Percentiles rank a stretch among this genome's conserved stretches.
Evolutionary conservation across 2,113 vertebrate genomes (phyloP).

Genomic region (Sminthopsis crassicaudata): DNA sequence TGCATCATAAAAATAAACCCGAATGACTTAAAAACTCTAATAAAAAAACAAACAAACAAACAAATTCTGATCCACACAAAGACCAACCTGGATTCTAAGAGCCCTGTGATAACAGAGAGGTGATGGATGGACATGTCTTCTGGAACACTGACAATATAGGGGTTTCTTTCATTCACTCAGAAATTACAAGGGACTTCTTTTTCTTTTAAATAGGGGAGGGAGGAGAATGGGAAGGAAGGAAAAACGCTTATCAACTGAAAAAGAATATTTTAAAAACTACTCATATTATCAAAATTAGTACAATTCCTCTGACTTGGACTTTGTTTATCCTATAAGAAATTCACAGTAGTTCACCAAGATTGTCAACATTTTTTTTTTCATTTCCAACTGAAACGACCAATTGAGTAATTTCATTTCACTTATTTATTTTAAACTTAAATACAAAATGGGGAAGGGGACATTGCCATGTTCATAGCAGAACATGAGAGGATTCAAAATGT

Average conservation of each 20-base stretch:
- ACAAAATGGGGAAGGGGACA: too few relatives aligned
- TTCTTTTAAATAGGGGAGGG: not conserved
- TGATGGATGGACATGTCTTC: not conserved
- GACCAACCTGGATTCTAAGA: not conserved
- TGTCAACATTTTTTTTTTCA: not conserved
- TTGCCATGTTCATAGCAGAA: too few relatives aligned
- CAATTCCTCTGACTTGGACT: not conserved
- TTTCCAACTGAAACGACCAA: too few relatives aligned
- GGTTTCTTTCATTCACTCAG: not conserved
- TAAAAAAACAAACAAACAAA: too few relatives aligned
- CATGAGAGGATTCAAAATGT: too few relatives aligned
- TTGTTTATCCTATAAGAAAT: slow-evolving; percentile 42
- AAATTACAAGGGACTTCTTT: not conserved
- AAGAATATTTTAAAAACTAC: not conserved
- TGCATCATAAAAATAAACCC: not conserved
- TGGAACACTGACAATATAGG: not conserved
- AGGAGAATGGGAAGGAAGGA: not conserved
- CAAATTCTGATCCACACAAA: not conserved
- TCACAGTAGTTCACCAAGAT: not conserved
- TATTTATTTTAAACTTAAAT: too few relatives aligned
- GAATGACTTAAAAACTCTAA: not conserved
- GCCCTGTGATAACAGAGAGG: not conserved
- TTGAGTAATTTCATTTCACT: too few relatives aligned
- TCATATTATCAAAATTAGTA: not conserved
- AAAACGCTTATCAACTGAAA: not conserved